These are phyloP conservation scores for Aleiodes sp. DNA, from an alignment of 1,140 invertebrate genomes.

Conservation along the genomic window DNA sequence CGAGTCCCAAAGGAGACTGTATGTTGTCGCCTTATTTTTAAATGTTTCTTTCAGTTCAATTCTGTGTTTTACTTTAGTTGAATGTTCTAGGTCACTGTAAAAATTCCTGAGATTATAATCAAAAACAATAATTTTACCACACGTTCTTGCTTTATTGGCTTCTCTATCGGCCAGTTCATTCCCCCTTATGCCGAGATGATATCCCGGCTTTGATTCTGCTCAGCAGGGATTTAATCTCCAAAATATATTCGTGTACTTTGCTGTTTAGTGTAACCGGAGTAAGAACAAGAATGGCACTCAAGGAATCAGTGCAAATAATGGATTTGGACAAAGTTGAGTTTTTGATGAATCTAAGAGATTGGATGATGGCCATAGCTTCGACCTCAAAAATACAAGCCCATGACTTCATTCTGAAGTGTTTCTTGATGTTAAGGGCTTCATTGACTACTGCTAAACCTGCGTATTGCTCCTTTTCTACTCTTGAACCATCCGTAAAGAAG, in stretches of 20 bases:
- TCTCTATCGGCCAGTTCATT: not conserved
- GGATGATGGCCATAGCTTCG: slow-evolving; percentile 12
- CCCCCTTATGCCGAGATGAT: not conserved
- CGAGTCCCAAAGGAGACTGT: not conserved
- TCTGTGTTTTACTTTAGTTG: not conserved
- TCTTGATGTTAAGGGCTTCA: not conserved
- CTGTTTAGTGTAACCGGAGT: no score
- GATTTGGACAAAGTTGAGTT: not conserved
- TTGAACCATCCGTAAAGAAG: slow-evolving; percentile 1
- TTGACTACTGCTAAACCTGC: not conserved
- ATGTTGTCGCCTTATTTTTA: not conserved
- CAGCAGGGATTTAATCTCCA: slow-evolving; percentile 10
- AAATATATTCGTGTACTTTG: not conserved
- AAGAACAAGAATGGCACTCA: not conserved
- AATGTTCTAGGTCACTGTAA: not conserved
- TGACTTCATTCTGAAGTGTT: not conserved
- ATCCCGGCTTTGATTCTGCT: not conserved
- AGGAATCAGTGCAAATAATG: not conserved
- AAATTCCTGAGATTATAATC: not conserved
- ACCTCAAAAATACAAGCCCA: not conserved
- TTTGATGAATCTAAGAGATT: not conserved
- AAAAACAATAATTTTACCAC: not conserved
- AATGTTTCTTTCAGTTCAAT: not conserved
- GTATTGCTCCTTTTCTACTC: not conserved
- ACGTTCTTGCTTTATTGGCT: not conserved